phyloP scores from a whole-genome alignment of 2,888 invertebrate species.

The Yponomeuta evonymella region DNA sequence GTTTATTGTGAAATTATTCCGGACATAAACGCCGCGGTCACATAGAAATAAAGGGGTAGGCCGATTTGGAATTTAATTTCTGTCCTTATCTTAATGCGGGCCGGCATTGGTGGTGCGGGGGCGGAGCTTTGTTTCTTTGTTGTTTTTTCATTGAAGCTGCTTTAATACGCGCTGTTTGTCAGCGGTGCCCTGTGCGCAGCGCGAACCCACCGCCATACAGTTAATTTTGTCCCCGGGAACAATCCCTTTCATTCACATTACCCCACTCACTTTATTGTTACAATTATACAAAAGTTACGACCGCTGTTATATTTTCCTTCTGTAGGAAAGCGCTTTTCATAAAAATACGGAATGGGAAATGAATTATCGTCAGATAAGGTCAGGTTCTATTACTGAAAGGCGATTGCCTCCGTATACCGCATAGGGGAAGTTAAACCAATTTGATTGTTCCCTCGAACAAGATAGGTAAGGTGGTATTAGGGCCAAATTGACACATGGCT shows the following conservation, averaged over 20 bases:
- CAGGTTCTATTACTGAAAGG: not conserved
- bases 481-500: conserved; percentile 46
- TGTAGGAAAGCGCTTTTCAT: not conserved
- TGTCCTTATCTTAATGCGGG: conserved; percentile 47
- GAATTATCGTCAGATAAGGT: not conserved
- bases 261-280: not conserved
- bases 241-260: conserved; percentile 3
- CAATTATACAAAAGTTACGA: not conserved
- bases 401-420: not conserved
- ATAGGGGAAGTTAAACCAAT: conserved; percentile 11
- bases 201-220: conserved; percentile 6
- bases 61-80: conserved; percentile 50
- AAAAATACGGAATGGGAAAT: not conserved
- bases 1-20: conserved; percentile 45
- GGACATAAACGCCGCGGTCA: conserved; percentile 36
- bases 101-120: conserved; percentile 35
- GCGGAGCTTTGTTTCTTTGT: conserved; percentile 30
- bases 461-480: conserved; percentile 17
- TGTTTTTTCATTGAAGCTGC: conserved; percentile 31
- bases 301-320: not conserved
- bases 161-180: conserved; percentile 20
- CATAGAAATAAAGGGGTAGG: conserved; percentile 42
- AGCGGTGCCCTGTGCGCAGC: conserved; percentile 9
- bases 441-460: conserved; percentile 12
- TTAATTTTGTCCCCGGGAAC: conserved; percentile 16